phyloP scores from a whole-genome alignment of 2,797 vertebrate genomes.

The Gadopsis bispinosus region DNA sequence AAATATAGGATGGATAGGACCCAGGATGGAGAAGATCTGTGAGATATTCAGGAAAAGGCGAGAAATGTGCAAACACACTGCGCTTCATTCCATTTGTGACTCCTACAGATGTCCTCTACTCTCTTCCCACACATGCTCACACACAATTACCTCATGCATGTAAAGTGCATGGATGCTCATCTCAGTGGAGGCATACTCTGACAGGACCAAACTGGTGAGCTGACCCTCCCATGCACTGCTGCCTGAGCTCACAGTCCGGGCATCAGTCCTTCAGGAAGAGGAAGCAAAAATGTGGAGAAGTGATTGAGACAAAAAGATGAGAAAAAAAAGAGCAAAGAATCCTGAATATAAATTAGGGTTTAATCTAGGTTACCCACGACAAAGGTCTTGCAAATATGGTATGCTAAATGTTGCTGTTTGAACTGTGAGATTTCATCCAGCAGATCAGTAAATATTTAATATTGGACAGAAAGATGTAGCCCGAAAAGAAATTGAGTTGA shows the following conservation, averaged over 20 bases:
- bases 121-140: constrained; percentile 2
- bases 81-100: background rate
- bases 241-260: constrained; percentile 92
- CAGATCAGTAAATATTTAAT: background rate
- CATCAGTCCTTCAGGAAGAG: constrained; percentile 86
- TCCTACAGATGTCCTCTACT: background rate
- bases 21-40: background rate
- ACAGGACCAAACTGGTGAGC: constrained; percentile 94
- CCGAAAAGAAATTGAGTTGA: background rate
- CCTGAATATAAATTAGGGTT: background rate
- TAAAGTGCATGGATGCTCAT: constrained; percentile 99
- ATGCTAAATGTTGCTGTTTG: background rate
- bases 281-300: constrained; percentile 6
- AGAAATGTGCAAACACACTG: background rate
- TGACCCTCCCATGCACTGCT: constrained; percentile 98
- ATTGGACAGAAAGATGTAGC: background rate
- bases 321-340: background rate
- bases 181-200: constrained; percentile 96
- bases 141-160: constrained; percentile 92
- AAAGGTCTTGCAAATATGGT: background rate
- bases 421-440: background rate
- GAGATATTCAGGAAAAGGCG: background rate
- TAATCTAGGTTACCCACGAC: background rate
- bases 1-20: background rate
- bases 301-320: background rate